Conservation (phyloP, 2,888 invertebrate genomes). For the Gisinianus flammeolus region DNA sequence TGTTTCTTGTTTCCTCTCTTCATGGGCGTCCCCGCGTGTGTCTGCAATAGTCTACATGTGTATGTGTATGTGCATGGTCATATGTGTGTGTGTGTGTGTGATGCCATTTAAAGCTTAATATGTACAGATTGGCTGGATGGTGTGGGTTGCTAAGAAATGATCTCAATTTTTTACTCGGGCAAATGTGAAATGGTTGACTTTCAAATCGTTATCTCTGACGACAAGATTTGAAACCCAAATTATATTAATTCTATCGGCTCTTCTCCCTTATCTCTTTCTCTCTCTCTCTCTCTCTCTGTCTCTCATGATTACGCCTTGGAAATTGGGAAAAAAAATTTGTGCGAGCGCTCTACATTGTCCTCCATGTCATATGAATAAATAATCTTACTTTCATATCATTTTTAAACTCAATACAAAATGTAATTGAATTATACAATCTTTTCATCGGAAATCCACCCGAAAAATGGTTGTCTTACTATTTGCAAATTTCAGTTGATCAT, state of each 20-base stretch:
- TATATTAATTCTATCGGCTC: constrained; percentile 28
- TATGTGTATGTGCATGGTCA: neutral
- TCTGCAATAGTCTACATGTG: neutral
- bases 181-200: constrained; percentile 23
- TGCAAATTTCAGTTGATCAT: no score
- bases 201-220: constrained; percentile 38
- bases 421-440: no score
- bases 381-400: no score
- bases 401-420: no score
- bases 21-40: constrained; percentile 11
- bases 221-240: constrained; percentile 38
- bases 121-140: constrained; percentile 30
- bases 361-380: no score
- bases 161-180: constrained; percentile 31
- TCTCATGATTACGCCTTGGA: constrained; percentile 6
- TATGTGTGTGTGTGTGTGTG: neutral
- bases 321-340: no score
- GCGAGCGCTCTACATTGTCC: no score
- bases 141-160: constrained; percentile 32
- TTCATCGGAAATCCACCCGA: no score
- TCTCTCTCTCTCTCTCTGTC: constrained; percentile 11
- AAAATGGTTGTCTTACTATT: no score
- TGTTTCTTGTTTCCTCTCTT: constrained; percentile 39
- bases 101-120: constrained; percentile 13
- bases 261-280: constrained; percentile 15